These are phyloP conservation scores for Trematocara zebra DNA, from an alignment of 2,113 vertebrate species.

Conservation along the genomic window DNA sequence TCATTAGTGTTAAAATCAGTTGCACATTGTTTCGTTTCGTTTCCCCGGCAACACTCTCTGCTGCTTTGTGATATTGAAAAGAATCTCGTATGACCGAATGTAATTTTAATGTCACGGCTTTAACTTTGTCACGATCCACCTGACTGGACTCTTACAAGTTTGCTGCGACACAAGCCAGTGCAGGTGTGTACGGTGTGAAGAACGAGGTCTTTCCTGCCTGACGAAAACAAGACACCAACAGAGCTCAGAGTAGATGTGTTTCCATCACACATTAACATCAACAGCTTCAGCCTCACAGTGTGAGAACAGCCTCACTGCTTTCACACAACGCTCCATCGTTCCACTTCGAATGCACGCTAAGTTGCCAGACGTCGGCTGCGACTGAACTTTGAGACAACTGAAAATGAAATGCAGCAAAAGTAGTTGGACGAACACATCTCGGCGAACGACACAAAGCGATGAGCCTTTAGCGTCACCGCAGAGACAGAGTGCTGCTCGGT, in stretches of 20 bases:
- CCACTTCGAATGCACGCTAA: neutral
- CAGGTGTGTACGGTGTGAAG: neutral
- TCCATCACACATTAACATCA: neutral
- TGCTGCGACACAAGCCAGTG: neutral
- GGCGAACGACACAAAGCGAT: neutral
- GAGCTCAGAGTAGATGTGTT: neutral
- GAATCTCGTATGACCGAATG: neutral
- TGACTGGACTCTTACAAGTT: neutral
- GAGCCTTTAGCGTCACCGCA: neutral
- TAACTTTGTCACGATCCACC: neutral
- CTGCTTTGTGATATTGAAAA: neutral
- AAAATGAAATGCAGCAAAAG: neutral
- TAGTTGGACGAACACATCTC: neutral
- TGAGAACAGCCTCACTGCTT: neutral
- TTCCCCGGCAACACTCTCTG: neutral
- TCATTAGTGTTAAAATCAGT: neutral
- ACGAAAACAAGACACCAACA: neutral
- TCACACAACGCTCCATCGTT: fast-evolving
- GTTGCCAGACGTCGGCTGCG: neutral
- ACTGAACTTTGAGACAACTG: neutral
- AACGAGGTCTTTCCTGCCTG: neutral
- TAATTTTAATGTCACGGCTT: neutral
- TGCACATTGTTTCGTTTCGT: neutral
- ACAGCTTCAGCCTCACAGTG: neutral
- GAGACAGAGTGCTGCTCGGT: neutral